Evolutionary conservation across 2,113 vertebrate species (phyloP), one percentile per base, ranked within the genome.

Genomic region (Perognathus longimembris): DNA sequence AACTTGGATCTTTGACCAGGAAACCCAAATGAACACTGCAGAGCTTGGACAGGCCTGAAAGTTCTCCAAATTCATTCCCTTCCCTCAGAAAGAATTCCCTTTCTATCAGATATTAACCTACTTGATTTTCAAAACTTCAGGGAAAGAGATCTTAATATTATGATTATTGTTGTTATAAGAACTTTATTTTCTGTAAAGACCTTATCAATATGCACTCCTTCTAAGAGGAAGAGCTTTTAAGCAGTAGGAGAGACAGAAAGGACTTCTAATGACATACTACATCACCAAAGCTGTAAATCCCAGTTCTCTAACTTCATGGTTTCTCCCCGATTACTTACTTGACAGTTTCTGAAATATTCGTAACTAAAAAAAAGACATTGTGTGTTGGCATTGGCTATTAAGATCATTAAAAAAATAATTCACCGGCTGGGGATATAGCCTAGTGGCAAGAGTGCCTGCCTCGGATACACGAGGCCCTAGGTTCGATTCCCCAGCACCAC

Each of bases 261-360:
- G 59, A 89, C 78, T 95, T 93, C 22, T 12, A 75, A 63, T 75
- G 85, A 89, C 59, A 84, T n/a, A 69, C 42, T 83, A 87, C 26
- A 17, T 63, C 76, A n/a, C 69, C 73, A n/a, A 93, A 88, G 17
- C 73, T 89, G 8, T 67, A 74, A 96, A 74, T 91, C 81, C 69
- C 50, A 81, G 40, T 89, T 95, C 59, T 85, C 38, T 91, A 57
- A 79, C 64, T 79, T 74, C 11, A 1, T 81, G 34, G 66, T 90
- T 6, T 86, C 61, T 95, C 30, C 45, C 20, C 45, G 89, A 64
- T n/a, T 89, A 82, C 24, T 73, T 76, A 81, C n/a, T 90, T 82
- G 91, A 82, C 85, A 80, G 36, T 96, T 93, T 82, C 22, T 91
- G 70, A 93, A 93, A 94, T 95, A 95, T 94, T 94, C 61, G 88